Evolutionary conservation across 2,888 invertebrate genomes (phyloP).

Genomic region (Cryptocephalus primarius): DNA sequence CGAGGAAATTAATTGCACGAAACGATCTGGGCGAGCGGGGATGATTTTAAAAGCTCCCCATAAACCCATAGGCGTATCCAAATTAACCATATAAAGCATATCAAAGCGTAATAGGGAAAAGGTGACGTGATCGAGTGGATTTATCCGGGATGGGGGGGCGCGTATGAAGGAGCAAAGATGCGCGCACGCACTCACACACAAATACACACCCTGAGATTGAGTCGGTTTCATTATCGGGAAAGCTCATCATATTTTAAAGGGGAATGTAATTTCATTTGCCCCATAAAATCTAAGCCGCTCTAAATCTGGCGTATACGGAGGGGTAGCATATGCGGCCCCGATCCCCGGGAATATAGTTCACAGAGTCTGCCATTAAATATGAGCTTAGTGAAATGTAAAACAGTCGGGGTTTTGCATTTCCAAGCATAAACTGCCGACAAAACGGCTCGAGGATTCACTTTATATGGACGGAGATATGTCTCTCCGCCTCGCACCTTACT

Average conservation of each 20-base stretch:
- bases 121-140: slow-evolving; percentile 5
- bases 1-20: no score
- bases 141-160: slow-evolving; percentile 3
- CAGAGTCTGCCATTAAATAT: slow-evolving; percentile 40
- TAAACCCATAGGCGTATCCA: no score
- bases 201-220: slow-evolving; percentile 26
- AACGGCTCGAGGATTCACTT: slow-evolving; percentile 39
- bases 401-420: slow-evolving; percentile 41
- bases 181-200: slow-evolving; percentile 4
- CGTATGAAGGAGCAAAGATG: slow-evolving; percentile 8
- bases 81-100: not conserved
- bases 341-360: slow-evolving; percentile 36
- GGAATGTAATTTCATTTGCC: slow-evolving; percentile 42
- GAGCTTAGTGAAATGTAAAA: slow-evolving; percentile 43
- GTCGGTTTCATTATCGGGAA: slow-evolving; percentile 41
- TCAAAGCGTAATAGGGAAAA: not conserved
- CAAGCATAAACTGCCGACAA: slow-evolving; percentile 40
- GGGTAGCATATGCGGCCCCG: slow-evolving; percentile 35
- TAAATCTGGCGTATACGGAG: slow-evolving; percentile 35
- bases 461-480: slow-evolving; percentile 32
- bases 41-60: no score
- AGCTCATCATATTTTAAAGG: slow-evolving; percentile 43
- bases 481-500: slow-evolving; percentile 25
- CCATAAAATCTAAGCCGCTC: slow-evolving; percentile 41
- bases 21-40: no score